Conservation (phyloP, 2,113 vertebrate species). For the Sorex araneus region DNA sequence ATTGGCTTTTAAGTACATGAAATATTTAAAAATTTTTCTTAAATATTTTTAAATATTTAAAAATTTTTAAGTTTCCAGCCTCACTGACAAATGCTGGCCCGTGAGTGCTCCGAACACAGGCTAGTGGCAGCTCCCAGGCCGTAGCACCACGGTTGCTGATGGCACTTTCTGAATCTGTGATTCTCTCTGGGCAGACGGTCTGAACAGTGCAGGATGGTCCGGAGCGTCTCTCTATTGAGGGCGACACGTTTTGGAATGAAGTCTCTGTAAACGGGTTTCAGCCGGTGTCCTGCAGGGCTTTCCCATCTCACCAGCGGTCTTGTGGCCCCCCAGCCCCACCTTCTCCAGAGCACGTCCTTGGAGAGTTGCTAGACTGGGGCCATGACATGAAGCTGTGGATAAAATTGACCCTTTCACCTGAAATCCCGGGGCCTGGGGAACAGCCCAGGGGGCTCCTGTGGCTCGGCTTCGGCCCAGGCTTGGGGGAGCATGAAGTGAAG, state of each 20-base stretch:
- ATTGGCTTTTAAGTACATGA: background rate
- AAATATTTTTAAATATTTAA: background rate
- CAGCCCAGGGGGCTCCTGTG: background rate
- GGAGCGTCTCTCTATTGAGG: background rate
- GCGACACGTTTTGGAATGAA: background rate
- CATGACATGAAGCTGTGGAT: background rate
- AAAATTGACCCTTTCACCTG: background rate
- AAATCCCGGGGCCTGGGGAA: background rate
- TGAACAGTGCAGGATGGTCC: background rate
- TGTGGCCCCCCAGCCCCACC: rapidly evolving
- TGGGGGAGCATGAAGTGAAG: background rate
- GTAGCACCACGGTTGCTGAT: background rate
- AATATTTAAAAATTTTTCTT: background rate
- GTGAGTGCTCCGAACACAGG: background rate
- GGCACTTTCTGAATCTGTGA: background rate
- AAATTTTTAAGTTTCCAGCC: background rate
- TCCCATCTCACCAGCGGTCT: background rate
- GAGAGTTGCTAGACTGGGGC: background rate
- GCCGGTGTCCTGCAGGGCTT: background rate
- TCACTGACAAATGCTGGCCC: background rate
- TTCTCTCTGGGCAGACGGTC: background rate
- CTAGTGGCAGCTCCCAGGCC: background rate
- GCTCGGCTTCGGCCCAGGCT: too few species aligned
- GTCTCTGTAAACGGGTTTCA: background rate
- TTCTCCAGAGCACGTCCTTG: background rate